Evolutionary conservation across 2,888 invertebrate genomes (phyloP), one percentile per base, ranked within the genome.

Genomic region (Willowsia nigromaculata): DNA sequence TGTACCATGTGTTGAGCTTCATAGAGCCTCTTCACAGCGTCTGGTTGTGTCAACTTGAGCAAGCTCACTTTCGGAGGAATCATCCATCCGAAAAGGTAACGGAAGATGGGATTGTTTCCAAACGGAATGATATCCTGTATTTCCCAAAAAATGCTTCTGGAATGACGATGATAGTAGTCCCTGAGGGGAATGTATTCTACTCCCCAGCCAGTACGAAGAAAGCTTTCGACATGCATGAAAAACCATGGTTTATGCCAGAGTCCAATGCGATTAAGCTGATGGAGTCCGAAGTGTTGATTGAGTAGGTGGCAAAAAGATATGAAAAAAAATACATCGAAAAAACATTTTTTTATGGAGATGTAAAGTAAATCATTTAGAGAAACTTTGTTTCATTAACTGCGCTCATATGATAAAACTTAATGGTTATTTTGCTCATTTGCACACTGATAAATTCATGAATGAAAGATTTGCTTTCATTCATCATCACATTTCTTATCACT

Each of bases 241-340:
- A 97, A 97, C 97, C 97, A 97, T 7, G 97, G 96, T 91, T 97
- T 96, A 93, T 96, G 95, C 96, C 96, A 97, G 85, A 94, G 94
- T 0, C 97, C 97, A 91, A 97, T 96, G 0, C 94, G 93, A 93
- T 97, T 97, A 1, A 96, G 93, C 96, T 96, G 94, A 33, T 9
- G 9, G n/a, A n/a, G n/a, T n/a, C n/a, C n/a, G n/a, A n/a, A n/a
- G n/a, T n/a, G n/a, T n/a, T n/a, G n/a, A n/a, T n/a, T n/a, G n/a
- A n/a, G n/a, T n/a, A n/a, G n/a, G n/a, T n/a, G n/a, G n/a, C n/a
- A n/a, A n/a, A n/a, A 6, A 53, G 22, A 53, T 53, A 2, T 5
- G 85, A 1, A 56, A 62, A 68, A 62, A 56, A 27, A 27, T 76
- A 78, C 33, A 53, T 50, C n/a, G 22, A 18, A 18, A 53, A 18